Evolutionary conservation across 2,113 vertebrate genomes (phyloP).

Genomic region (Ovibos moschatus): DNA sequence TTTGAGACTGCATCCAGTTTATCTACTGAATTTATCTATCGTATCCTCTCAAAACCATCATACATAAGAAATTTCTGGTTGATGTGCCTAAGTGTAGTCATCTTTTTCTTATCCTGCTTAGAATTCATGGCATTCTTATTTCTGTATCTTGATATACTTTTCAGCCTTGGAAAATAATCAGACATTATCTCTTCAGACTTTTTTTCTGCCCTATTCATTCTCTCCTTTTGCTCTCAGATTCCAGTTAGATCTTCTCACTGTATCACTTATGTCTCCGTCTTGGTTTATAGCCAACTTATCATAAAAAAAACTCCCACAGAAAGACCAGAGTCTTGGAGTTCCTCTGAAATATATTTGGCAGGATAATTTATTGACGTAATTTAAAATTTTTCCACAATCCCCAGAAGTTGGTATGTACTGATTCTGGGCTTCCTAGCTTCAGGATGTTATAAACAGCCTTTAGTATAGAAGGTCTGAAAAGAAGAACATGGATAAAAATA

Average conservation of each 20-base stretch:
- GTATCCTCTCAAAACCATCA: neutral
- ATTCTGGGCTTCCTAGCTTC: neutral
- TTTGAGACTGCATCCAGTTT: neutral
- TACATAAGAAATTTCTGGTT: neutral
- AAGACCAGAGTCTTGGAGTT: neutral
- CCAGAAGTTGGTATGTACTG: neutral
- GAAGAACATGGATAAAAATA: neutral
- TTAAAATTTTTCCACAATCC: neutral
- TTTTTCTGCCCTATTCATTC: neutral
- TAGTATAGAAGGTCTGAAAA: neutral
- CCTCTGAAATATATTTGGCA: constrained; percentile 7
- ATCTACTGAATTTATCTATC: neutral
- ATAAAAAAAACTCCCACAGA: neutral
- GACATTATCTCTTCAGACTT: neutral
- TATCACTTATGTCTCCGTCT: neutral
- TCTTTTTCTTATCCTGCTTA: neutral
- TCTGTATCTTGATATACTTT: neutral
- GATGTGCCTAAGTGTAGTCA: neutral
- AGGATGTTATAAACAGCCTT: neutral
- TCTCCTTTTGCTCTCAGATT: neutral
- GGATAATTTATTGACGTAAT: neutral
- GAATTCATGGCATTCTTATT: neutral
- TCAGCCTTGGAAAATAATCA: neutral
- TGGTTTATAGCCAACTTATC: neutral
- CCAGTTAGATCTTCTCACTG: neutral